Evolutionary conservation across 2,113 vertebrate genomes (phyloP), one percentile per base, ranked within the genome.

Genomic region (Labeo rohita): DNA sequence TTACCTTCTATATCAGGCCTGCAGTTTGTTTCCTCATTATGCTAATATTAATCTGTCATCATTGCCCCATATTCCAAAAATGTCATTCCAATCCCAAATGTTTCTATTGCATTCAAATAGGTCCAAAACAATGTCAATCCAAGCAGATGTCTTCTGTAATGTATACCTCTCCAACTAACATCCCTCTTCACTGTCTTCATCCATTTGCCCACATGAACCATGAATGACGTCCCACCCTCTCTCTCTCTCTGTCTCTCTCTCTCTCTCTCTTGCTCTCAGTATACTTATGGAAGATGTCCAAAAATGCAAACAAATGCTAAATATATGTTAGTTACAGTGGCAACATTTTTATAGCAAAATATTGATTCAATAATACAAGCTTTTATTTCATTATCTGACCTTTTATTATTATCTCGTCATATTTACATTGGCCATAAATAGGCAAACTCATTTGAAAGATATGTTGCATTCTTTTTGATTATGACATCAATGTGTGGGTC

Each of bases 401-500:
- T 45, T 72, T 21, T 34, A 15, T 16, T 10, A 18, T 47, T 83
- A 18, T 49, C 8, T 12, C 13, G 66, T 73, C 39, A 65, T 74
- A 72, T 85, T 82, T n/a, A 49, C 36, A 61, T 56, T 23, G 76
- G 18, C 66, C 75, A 39, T n/a, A 80, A 86, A 87, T 85, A 88
- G 86, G 79, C 89, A 72, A 76, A 70, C 89, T 81, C 74, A 88
- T 63, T 23, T 52, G 59, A 45, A 84, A 85, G 70, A 90, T 84
- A 85, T 87, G 83, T 90, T 78, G 80, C 92, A 92, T 91, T 92
- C 87, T 68, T 89, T 72, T 59, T 92, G 91, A 83, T 86, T 89
- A 85, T 93, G 91, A 95, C 94, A 92, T 95, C 93, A 94, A 82
- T 92, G 90, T 90, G 94, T 95, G 92, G 94, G 94, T 87, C 84